Evolutionary conservation across 37 sponge, comb jelly and placozoan genomes (phyloP).

Genomic region (Aplysina aerophoba): DNA sequence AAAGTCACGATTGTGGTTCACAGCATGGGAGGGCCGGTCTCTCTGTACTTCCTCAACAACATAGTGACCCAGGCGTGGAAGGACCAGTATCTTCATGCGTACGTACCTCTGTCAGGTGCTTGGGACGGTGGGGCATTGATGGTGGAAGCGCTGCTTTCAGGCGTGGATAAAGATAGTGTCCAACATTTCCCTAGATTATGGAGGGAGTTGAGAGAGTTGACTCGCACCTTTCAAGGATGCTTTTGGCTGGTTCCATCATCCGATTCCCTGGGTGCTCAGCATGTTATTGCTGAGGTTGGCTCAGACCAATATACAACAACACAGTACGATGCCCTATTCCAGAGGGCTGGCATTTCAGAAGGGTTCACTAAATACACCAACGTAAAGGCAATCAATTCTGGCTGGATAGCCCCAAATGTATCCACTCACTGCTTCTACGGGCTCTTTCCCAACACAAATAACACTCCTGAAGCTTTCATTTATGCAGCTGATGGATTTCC

Average conservation of each 20-base stretch:
- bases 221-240: constrained; percentile 10
- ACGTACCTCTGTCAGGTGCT: constrained; percentile 83
- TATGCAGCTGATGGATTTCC: constrained; percentile 32
- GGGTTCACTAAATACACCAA: constrained; percentile 49
- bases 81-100: constrained; percentile 76
- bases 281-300: constrained; percentile 4
- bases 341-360: neutral
- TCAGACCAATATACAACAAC: constrained; percentile 66
- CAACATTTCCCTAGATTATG: too few species aligned
- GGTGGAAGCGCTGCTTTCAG: constrained; percentile 67
- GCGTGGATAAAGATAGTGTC: neutral
- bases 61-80: constrained; percentile 84
- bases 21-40: constrained; percentile 84
- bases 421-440: constrained; percentile 79
- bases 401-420: constrained; percentile 53
- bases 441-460: neutral
- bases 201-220: neutral
- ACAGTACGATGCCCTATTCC: constrained; percentile 67
- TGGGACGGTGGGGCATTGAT: constrained; percentile 84
- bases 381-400: constrained; percentile 34
- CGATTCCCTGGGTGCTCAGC: neutral
- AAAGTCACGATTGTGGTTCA: constrained; percentile 77
- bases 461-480: constrained; percentile 35
- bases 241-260: constrained; percentile 31
- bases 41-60: constrained; percentile 86